Base-by-base conservation (phyloP, 2,113 vertebrate genomes). In the Callospermophilus lateralis region DNA sequence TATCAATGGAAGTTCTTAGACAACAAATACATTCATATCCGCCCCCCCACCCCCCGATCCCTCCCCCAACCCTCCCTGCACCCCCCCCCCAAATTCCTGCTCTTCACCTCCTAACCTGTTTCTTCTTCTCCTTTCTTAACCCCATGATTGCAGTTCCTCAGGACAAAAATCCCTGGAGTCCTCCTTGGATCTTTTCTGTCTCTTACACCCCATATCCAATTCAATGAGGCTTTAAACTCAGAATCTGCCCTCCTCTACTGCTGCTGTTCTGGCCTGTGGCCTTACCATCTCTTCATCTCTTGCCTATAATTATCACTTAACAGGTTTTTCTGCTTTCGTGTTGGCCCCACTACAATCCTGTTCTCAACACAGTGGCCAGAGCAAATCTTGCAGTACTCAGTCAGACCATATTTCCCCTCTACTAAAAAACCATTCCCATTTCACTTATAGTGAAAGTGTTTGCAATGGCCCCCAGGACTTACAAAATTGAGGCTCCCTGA, bases 281-380 rank as follows among this genome's bases (percentile, higher is more conserved):
- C 70, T 58, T 90, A n/a, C 74, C 80, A 37, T 73, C 24, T 63
- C 24, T 26, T 63, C 61, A 58, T 58, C 67, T 88, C 84, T 96
- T 65, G 86, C 76, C 76, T 93, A 26, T 90, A 94, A 97, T 96
- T 67, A 94, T 76, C 58, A 83, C 70, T 80, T 73, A 89, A 89
- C 89, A 97, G 93, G 96, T 94, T 97, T 97, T 96, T 89, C 92
- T 94, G 42, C 96, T 94, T 93, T 93, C 80, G 8, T 92, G 86
- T 95, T 89, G 89, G 92, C 74, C 28, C 51, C 7, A 24, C 7
- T 89, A 30, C 83, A 94, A 19, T 81, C 93, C 76, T 89, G 22
- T 96, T 78, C 65, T 90, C 72, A 48, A 80, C 58, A 15, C 15
- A 51, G 76, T 95, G 92, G 55, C 86, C 55, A 51, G 83, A 80